Percentiles rank a stretch among this genome's conserved stretches.
Evolutionary conservation across 2,797 vertebrate genomes (phyloP).

Genomic region (Pristis pectinata): DNA sequence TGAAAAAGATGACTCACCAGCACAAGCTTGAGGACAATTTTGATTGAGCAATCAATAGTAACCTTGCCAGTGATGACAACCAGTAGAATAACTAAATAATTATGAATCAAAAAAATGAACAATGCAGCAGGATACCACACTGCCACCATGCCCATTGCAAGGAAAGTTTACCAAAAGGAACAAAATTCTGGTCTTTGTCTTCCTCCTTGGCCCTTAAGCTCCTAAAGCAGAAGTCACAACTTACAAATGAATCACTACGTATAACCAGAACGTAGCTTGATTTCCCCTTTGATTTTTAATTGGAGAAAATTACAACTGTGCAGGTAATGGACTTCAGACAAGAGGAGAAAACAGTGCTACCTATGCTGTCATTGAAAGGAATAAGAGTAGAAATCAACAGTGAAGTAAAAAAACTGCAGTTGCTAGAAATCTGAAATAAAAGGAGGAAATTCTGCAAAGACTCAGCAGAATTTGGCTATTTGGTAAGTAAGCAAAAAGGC

Average conservation of each 20-base stretch:
- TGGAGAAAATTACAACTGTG: background rate
- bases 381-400: background rate
- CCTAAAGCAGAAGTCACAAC: background rate
- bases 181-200: background rate
- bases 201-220: background rate
- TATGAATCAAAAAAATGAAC: background rate
- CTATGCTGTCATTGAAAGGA: background rate
- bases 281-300: background rate
- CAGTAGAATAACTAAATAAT: too few relatives aligned
- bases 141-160: background rate
- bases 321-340: background rate
- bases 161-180: background rate
- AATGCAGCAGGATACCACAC: background rate
- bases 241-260: background rate
- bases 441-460: too few relatives aligned
- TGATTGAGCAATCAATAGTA: too few relatives aligned
- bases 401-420: too few relatives aligned
- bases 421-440: too few relatives aligned
- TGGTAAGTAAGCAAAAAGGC: too few relatives aligned
- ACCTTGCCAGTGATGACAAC: too few relatives aligned
- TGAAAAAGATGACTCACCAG: too few relatives aligned
- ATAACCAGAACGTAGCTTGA: too few relatives aligned
- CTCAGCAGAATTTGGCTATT: too few relatives aligned
- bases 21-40: background rate
- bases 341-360: background rate